Percentiles rank a stretch among this genome's conserved stretches.
phyloP scores from a whole-genome alignment of 2,888 invertebrate species.

The Melanotus villosus region DNA sequence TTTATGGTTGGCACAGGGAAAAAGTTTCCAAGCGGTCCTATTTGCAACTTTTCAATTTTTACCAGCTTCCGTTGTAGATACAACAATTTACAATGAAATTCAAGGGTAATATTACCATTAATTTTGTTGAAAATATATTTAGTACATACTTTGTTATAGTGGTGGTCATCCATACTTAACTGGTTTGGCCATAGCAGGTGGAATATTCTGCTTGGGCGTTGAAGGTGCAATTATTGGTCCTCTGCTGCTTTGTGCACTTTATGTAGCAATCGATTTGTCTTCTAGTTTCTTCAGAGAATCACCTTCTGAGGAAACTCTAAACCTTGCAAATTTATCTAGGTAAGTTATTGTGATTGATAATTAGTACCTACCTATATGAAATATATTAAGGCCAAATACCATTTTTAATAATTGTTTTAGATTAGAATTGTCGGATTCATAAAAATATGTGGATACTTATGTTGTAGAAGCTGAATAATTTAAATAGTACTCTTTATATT shows the following conservation, averaged over 20 bases:
- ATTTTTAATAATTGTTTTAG: no score
- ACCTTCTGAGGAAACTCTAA: conserved; percentile 73
- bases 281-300: conserved; percentile 79
- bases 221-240: conserved; percentile 99
- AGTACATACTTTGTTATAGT: conserved; percentile 48
- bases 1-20: conserved; percentile 93
- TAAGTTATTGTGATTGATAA: neutral
- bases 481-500: no score
- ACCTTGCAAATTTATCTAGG: conserved; percentile 55
- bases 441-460: no score
- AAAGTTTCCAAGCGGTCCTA: conserved; percentile 84
- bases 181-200: conserved; percentile 96
- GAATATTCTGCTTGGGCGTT: conserved; percentile 96
- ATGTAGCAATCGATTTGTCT: conserved; percentile 91
- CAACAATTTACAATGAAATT: conserved; percentile 96
- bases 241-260: conserved; percentile 91
- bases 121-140: neutral
- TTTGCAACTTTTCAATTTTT: conserved; percentile 89
- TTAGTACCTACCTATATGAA: no score
- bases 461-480: no score
- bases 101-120: conserved; percentile 80
- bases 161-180: conserved; percentile 97
- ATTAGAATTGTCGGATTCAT: no score
- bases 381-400: no score
- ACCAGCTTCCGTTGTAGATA: conserved; percentile 93